phyloP scores from a whole-genome alignment of 2,888 invertebrate genomes.

The Hyppa rectilinea region DNA sequence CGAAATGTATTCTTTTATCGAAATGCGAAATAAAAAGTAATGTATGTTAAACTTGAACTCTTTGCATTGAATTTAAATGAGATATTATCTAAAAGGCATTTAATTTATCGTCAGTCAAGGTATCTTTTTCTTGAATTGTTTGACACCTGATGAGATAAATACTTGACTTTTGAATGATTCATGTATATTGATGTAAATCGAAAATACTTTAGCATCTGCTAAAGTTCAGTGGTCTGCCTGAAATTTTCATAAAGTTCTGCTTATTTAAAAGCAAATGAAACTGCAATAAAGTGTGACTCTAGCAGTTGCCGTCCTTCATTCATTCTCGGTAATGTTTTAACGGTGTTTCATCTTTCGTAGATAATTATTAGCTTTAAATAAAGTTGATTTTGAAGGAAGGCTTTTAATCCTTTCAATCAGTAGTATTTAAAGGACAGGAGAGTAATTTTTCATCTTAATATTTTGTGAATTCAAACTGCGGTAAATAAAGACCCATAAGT shows the following conservation, averaged over 20 bases:
- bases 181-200: conserved; percentile 7
- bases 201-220: conserved; percentile 8
- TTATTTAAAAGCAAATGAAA: conserved; percentile 40
- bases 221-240: conserved; percentile 14
- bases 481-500: conserved; percentile 54
- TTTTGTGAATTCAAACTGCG: conserved; percentile 46
- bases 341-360: conserved; percentile 34
- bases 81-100: conserved; percentile 1
- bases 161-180: conserved; percentile 10
- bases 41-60: conserved; percentile 20
- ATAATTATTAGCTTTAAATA: conserved; percentile 24
- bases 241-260: conserved; percentile 20
- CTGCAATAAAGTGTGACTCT: conserved; percentile 32
- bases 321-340: conserved; percentile 41
- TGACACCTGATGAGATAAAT: conserved; percentile 9
- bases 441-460: conserved; percentile 17
- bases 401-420: conserved; percentile 23
- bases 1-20: conserved; percentile 46
- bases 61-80: conserved; percentile 38
- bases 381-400: conserved; percentile 21
- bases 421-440: not conserved
- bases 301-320: conserved; percentile 37
- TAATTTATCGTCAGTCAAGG: conserved; percentile 23
- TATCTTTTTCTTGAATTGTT: conserved; percentile 16
- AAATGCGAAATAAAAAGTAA: conserved; percentile 37